Evolutionary conservation across 2,888 invertebrate species (phyloP).

Genomic region (Cetonia aurata): DNA sequence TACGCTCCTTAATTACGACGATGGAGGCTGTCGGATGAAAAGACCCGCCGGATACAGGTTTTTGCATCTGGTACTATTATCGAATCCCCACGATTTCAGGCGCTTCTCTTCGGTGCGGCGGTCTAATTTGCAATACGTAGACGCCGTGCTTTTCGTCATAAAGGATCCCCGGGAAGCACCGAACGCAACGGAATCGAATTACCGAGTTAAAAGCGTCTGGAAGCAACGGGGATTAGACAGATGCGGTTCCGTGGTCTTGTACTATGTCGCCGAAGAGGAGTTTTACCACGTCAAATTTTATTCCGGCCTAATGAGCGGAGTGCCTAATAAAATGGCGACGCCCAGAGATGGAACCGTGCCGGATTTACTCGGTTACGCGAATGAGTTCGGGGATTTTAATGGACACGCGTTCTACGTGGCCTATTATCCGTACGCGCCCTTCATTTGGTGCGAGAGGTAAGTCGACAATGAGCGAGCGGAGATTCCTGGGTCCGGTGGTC

Average conservation of each 20-base stretch:
- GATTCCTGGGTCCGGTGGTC: slow-evolving; percentile 5
- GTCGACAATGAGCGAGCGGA: slow-evolving; percentile 5
- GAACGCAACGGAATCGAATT: slow-evolving; percentile 5
- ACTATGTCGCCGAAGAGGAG: slow-evolving; percentile 26
- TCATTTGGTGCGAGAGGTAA: slow-evolving; percentile 43
- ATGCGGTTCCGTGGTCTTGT: slow-evolving; percentile 36
- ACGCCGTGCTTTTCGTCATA: slow-evolving; percentile 39
- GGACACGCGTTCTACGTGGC: slow-evolving; percentile 44
- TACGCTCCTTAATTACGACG: slow-evolving; percentile 38
- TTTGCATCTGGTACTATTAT: slow-evolving; percentile 39
- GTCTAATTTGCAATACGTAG: slow-evolving; percentile 39
- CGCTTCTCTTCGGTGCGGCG: slow-evolving; percentile 14
- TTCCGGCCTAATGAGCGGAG: slow-evolving; percentile 37
- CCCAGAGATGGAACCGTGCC: slow-evolving; percentile 1
- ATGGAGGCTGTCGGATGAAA: neutral
- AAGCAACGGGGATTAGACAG: slow-evolving; percentile 37
- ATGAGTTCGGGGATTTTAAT: slow-evolving; percentile 44
- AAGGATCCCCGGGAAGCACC: neutral
- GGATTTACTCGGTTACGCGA: slow-evolving; percentile 33
- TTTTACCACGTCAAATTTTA: slow-evolving; percentile 43
- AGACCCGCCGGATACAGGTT: slow-evolving; percentile 38
- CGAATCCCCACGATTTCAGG: slow-evolving; percentile 40
- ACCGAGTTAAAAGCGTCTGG: slow-evolving; percentile 35
- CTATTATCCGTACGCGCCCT: slow-evolving; percentile 42
- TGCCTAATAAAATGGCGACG: slow-evolving; percentile 33